phyloP scores from a whole-genome alignment of 2,888 invertebrate species.

The Yponomeuta malinellus region DNA sequence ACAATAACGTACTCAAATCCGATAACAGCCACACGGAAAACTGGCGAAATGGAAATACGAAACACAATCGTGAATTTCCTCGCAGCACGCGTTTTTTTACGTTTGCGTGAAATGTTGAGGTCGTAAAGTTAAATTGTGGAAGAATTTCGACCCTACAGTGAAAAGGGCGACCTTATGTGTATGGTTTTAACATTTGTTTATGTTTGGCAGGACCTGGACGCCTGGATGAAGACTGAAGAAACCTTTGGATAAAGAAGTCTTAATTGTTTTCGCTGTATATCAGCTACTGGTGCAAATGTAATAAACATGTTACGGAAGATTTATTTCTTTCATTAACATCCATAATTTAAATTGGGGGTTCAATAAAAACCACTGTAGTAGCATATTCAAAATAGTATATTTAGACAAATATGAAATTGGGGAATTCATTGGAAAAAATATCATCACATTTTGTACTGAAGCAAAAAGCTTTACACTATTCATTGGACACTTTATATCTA shows the following conservation, averaged over 20 bases:
- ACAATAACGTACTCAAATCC: not conserved
- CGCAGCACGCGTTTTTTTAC: not conserved
- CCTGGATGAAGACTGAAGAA: conserved; percentile 29
- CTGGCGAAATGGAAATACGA: not conserved
- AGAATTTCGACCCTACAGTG: not conserved
- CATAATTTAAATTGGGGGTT: too few species aligned
- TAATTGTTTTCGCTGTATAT: not conserved
- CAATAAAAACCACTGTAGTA: conserved; percentile 33
- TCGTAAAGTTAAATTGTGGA: not conserved
- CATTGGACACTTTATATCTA: conserved; percentile 17
- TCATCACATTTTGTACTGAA: conserved; percentile 49
- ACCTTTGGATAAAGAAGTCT: not conserved
- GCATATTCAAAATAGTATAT: conserved; percentile 63
- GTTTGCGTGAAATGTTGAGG: not conserved
- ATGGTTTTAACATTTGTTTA: conserved; percentile 6
- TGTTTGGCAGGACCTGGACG: conserved; percentile 32
- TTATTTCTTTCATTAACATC: not conserved
- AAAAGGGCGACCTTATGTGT: not conserved
- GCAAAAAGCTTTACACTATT: conserved; percentile 35
- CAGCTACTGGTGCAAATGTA: not conserved
- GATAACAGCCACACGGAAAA: not conserved
- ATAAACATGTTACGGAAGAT: not conserved
- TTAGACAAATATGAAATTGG: conserved; percentile 33
- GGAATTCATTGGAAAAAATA: conserved; percentile 29
- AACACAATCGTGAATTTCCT: not conserved